phyloP scores from a whole-genome alignment of 2,888 invertebrate genomes.

The Ischnura elegans region DNA sequence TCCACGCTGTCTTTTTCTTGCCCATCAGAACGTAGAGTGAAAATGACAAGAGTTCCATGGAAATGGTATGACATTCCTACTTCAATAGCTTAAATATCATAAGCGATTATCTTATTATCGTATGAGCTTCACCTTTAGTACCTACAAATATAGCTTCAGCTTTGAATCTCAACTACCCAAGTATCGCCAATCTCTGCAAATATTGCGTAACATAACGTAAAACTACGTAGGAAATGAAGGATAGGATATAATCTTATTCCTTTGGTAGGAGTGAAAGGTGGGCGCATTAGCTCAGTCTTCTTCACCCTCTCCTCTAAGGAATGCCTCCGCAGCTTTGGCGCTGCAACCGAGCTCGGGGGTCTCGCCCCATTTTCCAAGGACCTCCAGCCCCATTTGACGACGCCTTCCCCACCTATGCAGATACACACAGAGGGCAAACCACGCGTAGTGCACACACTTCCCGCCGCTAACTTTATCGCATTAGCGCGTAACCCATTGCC shows the following conservation, averaged over 20 bases:
- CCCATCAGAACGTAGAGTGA: no score
- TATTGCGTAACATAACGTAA: no score
- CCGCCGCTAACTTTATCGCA: neutral
- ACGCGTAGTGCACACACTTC: neutral
- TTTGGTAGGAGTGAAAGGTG: neutral
- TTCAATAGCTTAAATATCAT: no score
- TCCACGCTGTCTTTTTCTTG: no score
- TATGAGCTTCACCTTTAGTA: no score
- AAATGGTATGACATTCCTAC: no score
- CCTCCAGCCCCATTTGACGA: neutral
- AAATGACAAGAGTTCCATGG: no score
- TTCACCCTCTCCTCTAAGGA: neutral
- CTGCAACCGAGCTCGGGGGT: neutral
- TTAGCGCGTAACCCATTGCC: neutral
- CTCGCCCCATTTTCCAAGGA: neutral
- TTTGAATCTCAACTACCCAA: no score
- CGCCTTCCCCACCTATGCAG: neutral
- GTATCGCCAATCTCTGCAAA: no score
- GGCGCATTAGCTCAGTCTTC: neutral
- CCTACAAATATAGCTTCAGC: no score
- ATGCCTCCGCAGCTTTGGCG: neutral
- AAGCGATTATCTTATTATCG: no score
- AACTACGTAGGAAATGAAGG: no score
- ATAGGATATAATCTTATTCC: neutral
- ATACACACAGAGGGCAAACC: neutral